A percentile compares a stretch with the other conserved stretches of the same genome.
Evolutionary conservation across 2,113 vertebrate species (phyloP).

Genomic region (Tragelaphus scriptus): DNA sequence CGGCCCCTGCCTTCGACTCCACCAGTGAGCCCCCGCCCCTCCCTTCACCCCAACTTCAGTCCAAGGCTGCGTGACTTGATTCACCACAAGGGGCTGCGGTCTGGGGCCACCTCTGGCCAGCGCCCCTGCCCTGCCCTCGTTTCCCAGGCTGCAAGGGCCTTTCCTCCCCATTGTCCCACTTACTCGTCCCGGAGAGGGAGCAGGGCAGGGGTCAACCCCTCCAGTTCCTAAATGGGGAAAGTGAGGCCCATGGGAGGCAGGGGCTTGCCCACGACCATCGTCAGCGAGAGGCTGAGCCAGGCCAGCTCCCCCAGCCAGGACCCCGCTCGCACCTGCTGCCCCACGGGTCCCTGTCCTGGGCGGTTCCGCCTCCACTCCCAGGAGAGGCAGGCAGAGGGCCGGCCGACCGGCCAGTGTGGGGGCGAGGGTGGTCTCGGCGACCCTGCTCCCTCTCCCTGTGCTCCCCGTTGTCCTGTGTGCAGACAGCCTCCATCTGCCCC

Average conservation of each 20-base stretch:
- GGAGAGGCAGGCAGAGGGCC: neutral
- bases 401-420: too few species aligned
- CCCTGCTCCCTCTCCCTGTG: neutral
- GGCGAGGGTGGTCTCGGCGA: fast-evolving
- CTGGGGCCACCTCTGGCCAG: neutral
- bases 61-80: neutral
- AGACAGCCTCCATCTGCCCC: neutral
- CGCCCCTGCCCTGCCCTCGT: neutral
- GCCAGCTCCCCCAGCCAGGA: too few species aligned
- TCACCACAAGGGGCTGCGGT: neutral
- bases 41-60: neutral
- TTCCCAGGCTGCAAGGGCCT: neutral
- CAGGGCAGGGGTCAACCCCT: neutral
- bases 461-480: neutral
- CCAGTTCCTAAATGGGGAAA: neutral
- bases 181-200: neutral
- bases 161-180: neutral
- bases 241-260: neutral
- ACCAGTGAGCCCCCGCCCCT: conserved; percentile 82
- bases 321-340: neutral
- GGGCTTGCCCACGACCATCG: neutral
- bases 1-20: conserved; percentile 88
- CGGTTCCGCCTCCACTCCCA: neutral
- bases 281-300: neutral
- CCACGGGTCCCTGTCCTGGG: neutral